Evolutionary conservation across 2,888 invertebrate genomes (phyloP).

Genomic region (Eristalis tenax): DNA sequence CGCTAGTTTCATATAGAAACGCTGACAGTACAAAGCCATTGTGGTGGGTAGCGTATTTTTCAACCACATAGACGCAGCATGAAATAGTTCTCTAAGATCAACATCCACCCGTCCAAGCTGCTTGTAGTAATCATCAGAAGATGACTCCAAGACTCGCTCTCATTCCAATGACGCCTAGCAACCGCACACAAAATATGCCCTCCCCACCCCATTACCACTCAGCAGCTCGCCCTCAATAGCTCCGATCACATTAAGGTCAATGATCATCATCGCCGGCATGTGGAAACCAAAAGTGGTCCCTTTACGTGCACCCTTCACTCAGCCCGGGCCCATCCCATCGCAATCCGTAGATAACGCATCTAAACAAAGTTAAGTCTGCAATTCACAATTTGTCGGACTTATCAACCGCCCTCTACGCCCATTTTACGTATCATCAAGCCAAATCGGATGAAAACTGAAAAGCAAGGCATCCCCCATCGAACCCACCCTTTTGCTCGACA

Average conservation of each 20-base stretch:
- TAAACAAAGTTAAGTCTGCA: constrained; percentile 6
- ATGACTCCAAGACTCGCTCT: too few relatives aligned
- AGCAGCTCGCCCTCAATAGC: background rate
- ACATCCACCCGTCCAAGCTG: too few relatives aligned
- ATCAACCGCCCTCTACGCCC: constrained; percentile 31
- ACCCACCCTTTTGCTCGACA: constrained; percentile 26
- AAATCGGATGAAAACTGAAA: constrained; percentile 35
- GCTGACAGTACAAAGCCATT: too few relatives aligned
- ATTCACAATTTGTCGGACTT: constrained; percentile 33
- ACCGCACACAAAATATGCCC: background rate
- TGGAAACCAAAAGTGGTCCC: background rate
- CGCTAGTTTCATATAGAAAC: too few relatives aligned
- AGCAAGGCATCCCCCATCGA: constrained; percentile 11
- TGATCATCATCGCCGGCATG: background rate
- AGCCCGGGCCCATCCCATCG: background rate
- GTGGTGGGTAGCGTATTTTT: too few relatives aligned
- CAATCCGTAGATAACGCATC: background rate
- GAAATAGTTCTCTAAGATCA: too few relatives aligned
- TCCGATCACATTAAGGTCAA: background rate
- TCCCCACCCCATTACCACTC: background rate
- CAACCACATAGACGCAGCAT: too few relatives aligned
- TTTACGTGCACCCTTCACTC: background rate
- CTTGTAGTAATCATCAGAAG: too few relatives aligned
- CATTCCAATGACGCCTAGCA: background rate
- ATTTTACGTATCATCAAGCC: constrained; percentile 53